Evolutionary conservation across 2,888 invertebrate species (phyloP).

Genomic region (Ichneumon xanthorius): DNA sequence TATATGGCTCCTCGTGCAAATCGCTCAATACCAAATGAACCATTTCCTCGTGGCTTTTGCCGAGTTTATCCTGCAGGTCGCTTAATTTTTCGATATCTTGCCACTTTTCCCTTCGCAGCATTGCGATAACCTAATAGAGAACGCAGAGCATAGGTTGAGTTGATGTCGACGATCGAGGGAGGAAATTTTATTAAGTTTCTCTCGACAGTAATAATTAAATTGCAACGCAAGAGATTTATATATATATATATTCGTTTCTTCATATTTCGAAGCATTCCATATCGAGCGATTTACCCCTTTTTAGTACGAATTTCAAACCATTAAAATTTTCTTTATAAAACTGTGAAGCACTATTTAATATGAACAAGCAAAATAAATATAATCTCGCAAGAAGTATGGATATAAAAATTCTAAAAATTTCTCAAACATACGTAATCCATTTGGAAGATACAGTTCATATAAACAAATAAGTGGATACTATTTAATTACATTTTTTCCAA

Average conservation of each 20-base stretch:
- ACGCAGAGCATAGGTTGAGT: background rate
- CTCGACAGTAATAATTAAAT: background rate
- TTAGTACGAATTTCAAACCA: background rate
- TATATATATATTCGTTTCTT: background rate
- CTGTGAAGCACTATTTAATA: background rate
- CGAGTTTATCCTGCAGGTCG: slow-evolving; percentile 90
- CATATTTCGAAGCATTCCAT: background rate
- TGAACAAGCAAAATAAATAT: too few species aligned
- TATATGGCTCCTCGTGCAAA: slow-evolving; percentile 89
- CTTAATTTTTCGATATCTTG: slow-evolving; percentile 88
- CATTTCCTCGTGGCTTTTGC: slow-evolving; percentile 88
- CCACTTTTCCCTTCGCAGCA: slow-evolving; percentile 88
- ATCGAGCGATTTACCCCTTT: background rate
- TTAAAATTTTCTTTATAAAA: background rate
- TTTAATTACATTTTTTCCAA: background rate
- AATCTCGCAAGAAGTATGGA: too few species aligned
- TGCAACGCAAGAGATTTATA: background rate
- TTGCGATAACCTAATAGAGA: slow-evolving; percentile 88
- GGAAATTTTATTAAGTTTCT: background rate
- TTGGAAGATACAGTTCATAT: background rate
- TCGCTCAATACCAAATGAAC: slow-evolving; percentile 88
- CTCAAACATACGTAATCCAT: background rate
- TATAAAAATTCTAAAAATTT: too few species aligned
- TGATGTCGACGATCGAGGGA: slow-evolving; percentile 4
- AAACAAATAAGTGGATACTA: background rate